These are phyloP conservation scores for Labroides dimidiatus DNA, from an alignment of 2,797 vertebrate genomes.

Conservation along the genomic window DNA sequence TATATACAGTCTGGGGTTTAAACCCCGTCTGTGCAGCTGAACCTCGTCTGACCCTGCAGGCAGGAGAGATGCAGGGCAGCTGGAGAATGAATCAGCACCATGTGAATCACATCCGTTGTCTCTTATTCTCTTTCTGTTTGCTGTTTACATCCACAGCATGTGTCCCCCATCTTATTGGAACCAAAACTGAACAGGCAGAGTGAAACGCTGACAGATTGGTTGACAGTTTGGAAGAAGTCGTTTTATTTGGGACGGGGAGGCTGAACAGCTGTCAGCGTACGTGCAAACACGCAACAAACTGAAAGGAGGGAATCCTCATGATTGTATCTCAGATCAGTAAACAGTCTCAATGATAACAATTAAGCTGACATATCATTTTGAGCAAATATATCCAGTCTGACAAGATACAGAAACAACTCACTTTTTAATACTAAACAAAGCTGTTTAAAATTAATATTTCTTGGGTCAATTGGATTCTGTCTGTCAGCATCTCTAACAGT, in stretches of 20 bases:
- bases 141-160: constrained; percentile 75
- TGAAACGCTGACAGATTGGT: constrained; percentile 43
- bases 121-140: constrained; percentile 60
- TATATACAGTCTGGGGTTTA: constrained; percentile 7
- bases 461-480: background rate
- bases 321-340: constrained; percentile 8
- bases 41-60: constrained; percentile 50
- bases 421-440: constrained; percentile 38
- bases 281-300: background rate
- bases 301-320: constrained; percentile 26
- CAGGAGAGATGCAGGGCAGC: constrained; percentile 55
- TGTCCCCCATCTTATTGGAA: constrained; percentile 60
- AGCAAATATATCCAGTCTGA: constrained; percentile 28
- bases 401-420: constrained; percentile 17
- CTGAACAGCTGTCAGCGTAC: constrained; percentile 59
- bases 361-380: constrained; percentile 14
- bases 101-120: constrained; percentile 69
- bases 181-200: constrained; percentile 56
- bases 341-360: constrained; percentile 26
- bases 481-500: background rate
- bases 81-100: constrained; percentile 65
- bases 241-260: constrained; percentile 51
- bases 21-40: constrained; percentile 44
- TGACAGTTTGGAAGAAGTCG: constrained; percentile 34
- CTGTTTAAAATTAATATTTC: constrained; percentile 16